Conservation (phyloP, 2,888 invertebrate genomes). For the Drosophila fungiperda region DNA sequence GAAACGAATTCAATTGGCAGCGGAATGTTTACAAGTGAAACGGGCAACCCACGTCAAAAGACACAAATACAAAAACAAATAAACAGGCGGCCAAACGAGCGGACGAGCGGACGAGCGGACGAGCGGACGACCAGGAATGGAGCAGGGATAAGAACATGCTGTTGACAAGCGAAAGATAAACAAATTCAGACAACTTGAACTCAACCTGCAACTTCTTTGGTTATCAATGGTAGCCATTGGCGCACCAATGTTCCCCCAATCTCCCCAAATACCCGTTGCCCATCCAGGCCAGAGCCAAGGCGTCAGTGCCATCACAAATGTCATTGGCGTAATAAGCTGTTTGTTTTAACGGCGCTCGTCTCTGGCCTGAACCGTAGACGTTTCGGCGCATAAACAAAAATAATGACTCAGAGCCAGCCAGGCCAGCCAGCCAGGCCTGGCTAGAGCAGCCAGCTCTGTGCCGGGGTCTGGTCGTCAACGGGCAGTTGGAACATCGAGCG, state of each 20-base stretch:
- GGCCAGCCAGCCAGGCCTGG: neutral
- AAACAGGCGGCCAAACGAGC: conserved; percentile 49
- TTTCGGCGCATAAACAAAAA: conserved; percentile 72
- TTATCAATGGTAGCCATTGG: conserved; percentile 66
- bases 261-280: neutral
- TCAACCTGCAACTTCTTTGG: conserved; percentile 38
- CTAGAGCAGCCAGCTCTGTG: neutral
- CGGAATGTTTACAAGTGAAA: conserved; percentile 70
- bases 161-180: conserved; percentile 76
- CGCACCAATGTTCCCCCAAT: conserved; percentile 47
- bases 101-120: neutral
- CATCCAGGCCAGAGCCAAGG: conserved; percentile 3
- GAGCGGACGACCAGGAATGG: conserved; percentile 8
- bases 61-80: conserved; percentile 54
- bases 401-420: conserved; percentile 66
- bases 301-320: conserved; percentile 51
- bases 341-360: conserved; percentile 75
- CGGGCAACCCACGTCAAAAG: conserved; percentile 41
- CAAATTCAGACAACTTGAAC: conserved; percentile 66
- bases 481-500: conserved; percentile 31
- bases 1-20: conserved; percentile 79
- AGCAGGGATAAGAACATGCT: conserved; percentile 37
- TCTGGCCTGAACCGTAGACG: conserved; percentile 32
- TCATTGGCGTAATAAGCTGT: conserved; percentile 82
- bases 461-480: neutral